Evolutionary conservation across 2,797 vertebrate genomes (phyloP).

Genomic region (Sebastes flavidus): DNA sequence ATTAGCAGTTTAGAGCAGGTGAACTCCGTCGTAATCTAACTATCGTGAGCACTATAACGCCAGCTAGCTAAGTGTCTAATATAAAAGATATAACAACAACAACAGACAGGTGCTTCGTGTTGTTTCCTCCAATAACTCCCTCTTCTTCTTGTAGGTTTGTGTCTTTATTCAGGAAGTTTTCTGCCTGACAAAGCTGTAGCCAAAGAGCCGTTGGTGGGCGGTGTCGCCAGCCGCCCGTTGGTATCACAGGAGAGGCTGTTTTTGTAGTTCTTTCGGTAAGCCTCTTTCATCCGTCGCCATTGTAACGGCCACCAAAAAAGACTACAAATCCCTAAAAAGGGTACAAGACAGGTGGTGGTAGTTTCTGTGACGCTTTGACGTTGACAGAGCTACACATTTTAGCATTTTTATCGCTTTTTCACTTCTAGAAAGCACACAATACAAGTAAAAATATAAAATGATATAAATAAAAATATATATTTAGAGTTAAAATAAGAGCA

Average conservation of each 20-base stretch:
- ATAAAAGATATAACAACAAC: background rate
- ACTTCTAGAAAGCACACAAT: background rate
- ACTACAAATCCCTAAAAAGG: constrained; percentile 67
- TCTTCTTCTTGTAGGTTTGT: constrained; percentile 23
- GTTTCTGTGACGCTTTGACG: background rate
- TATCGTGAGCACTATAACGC: background rate
- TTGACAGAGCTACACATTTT: accelerated
- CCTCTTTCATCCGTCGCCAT: background rate
- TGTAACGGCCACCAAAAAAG: accelerated
- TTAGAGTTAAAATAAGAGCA: background rate
- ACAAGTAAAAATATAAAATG: no score
- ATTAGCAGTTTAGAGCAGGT: constrained; percentile 58
- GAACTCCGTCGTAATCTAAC: constrained; percentile 13
- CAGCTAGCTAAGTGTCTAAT: background rate
- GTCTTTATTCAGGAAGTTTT: constrained; percentile 69
- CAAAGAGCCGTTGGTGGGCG: constrained; percentile 40
- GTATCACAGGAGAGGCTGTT: background rate
- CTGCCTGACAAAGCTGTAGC: constrained; percentile 27
- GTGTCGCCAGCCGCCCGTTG: background rate
- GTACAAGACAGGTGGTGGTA: background rate
- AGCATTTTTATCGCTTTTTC: background rate
- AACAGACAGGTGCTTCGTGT: background rate
- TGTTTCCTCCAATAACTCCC: background rate
- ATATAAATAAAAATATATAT: background rate
- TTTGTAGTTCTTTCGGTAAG: constrained; percentile 64